Evolutionary conservation across 1,140 invertebrate genomes (phyloP), one percentile per base, ranked within the genome.

Genomic region (Calephelis virginiensis): DNA sequence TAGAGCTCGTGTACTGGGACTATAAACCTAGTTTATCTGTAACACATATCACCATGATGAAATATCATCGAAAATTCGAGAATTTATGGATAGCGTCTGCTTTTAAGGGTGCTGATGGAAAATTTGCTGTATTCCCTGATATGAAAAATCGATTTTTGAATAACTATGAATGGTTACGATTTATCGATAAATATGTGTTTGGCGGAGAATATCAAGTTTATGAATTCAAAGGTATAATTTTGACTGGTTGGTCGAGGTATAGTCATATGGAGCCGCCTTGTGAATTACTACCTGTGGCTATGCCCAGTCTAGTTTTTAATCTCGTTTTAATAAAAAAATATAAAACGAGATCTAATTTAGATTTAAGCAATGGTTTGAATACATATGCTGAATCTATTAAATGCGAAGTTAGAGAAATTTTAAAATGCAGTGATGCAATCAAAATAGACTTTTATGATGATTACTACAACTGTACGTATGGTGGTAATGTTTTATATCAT

Each of bases 191-290:
- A 60, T 89, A 85, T 62, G 85, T 74, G 76, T 81, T 86, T 45
- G 79, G 80, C 3, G 87, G 84, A 7, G 78, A 80, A 37, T 62
- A 40, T 8, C 40, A 80, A 46, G 40, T 76, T 3, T 82, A 80
- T 62, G 75, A 71, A 64, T 86, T 86, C 61, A 83, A 82, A 76
- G 89, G 91, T 7, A 87, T 95, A 14, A 94, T 94, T 11, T 82
- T 97, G 6, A 97, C 96, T 12, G 96, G 96, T 0, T 97, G 96
- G 96, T 96, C 96, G 17, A 93, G 96, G 72, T 95, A 93, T 81
- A 97, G 98, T 86, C 98, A 99, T 85, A 97, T 97, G 92, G 97
- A 97, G 5, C 94, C 96, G 0, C 92, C 99, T 12, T 98, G 97
- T 85, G 98, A 99, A 91, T 88, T 99, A 7, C 86, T 99, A n/a